A percentile compares a stretch with the other conserved stretches of the same genome.
Evolutionary conservation across 2,113 vertebrate genomes (phyloP).

Genomic region (Sceloporus undulatus): DNA sequence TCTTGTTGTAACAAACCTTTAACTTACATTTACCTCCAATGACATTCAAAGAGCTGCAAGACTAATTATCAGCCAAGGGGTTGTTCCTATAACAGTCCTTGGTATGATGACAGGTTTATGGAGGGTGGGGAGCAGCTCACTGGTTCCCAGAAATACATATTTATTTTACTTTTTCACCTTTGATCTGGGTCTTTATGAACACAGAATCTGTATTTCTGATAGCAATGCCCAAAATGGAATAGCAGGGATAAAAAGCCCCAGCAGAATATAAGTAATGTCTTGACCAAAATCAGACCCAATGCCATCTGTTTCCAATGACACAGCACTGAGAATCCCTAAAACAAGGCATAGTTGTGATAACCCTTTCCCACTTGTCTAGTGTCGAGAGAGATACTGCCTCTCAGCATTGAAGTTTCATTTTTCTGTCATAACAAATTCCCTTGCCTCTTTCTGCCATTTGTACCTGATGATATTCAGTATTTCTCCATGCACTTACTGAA

Average conservation of each 20-base stretch:
- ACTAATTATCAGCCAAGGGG: slow-evolving; percentile 16
- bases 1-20: neutral
- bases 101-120: neutral
- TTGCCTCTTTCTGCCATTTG: neutral
- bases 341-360: neutral
- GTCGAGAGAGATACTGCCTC: neutral
- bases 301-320: neutral
- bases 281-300: neutral
- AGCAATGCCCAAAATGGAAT: neutral
- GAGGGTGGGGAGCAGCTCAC: neutral
- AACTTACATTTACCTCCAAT: neutral
- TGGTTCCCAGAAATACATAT: neutral
- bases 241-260: neutral
- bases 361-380: neutral
- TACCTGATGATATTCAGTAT: neutral
- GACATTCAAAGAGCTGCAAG: neutral
- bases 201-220: neutral
- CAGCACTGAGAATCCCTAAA: neutral
- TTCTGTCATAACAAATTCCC: neutral
- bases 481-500: neutral
- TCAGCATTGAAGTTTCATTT: neutral
- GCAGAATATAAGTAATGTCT: neutral
- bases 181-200: neutral
- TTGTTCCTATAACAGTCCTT: slow-evolving; percentile 1
- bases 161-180: neutral